These are phyloP conservation scores for Leptodactylus fallax DNA, from an alignment of 2,797 vertebrate genomes.

Conservation along the genomic window DNA sequence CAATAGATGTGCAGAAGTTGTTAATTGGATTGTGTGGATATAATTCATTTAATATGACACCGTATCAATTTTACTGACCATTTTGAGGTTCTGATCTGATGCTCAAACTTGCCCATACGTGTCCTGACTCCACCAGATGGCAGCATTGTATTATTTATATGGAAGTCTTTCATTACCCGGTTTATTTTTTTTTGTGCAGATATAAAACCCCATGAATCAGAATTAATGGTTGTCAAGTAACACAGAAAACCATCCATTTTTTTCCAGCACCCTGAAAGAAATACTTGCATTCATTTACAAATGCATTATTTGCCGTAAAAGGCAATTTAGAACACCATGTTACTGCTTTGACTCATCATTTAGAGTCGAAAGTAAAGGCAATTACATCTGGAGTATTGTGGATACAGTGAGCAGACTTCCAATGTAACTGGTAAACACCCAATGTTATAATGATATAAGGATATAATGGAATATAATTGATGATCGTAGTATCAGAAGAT, in stretches of 20 bases:
- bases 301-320: constrained; percentile 61
- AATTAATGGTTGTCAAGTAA: constrained; percentile 63
- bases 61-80: constrained; percentile 25
- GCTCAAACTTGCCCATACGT: not conserved
- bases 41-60: constrained; percentile 35
- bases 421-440: constrained; percentile 16
- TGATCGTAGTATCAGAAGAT: not conserved
- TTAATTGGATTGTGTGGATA: constrained; percentile 56
- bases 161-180: constrained; percentile 7
- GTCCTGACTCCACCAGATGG: constrained; percentile 32
- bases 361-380: constrained; percentile 33
- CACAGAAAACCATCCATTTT: constrained; percentile 52
- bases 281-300: constrained; percentile 56
- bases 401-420: constrained; percentile 9
- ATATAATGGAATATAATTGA: not conserved
- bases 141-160: constrained; percentile 27
- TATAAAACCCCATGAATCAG: constrained; percentile 60
- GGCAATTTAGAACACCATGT: constrained; percentile 42
- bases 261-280: constrained; percentile 48
- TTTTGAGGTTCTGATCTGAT: not conserved
- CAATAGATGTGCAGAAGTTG: constrained; percentile 36
- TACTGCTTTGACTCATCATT: constrained; percentile 47
- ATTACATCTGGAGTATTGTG: constrained; percentile 1
- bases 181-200: constrained; percentile 37
- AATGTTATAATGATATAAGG: constrained; percentile 2